phyloP scores from a whole-genome alignment of 2,888 invertebrate genomes.

The Hoplodrina blanda region DNA sequence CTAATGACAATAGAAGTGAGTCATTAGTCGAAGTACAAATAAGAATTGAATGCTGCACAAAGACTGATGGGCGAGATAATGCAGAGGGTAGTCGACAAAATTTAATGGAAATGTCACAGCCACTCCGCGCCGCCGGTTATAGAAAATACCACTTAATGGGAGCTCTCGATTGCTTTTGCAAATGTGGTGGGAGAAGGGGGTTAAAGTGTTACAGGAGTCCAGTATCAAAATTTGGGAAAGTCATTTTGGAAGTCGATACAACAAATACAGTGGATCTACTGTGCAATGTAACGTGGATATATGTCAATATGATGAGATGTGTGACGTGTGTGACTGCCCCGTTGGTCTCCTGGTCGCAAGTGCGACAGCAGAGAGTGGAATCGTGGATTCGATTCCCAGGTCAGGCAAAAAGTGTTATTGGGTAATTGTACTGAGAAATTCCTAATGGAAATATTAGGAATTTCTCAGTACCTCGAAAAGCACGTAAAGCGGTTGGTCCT shows the following conservation, averaged over 20 bases:
- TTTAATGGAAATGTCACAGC: constrained; percentile 73
- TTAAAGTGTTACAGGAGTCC: constrained; percentile 13
- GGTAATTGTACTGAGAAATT: no score
- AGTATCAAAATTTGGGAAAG: background rate
- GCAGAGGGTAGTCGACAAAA: constrained; percentile 56
- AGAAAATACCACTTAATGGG: constrained; percentile 60
- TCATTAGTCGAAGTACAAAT: constrained; percentile 60
- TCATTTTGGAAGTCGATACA: background rate
- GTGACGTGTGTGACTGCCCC: no score
- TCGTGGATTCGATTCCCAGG: no score
- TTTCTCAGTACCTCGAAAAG: no score
- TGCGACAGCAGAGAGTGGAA: no score
- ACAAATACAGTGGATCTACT: no score
- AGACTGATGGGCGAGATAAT: constrained; percentile 59
- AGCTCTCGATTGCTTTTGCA: constrained; percentile 49
- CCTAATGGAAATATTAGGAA: no score
- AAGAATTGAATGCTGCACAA: constrained; percentile 61
- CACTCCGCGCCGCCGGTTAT: constrained; percentile 63
- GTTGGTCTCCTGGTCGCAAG: no score
- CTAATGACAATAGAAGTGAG: constrained; percentile 34
- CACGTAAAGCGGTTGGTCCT: no score
- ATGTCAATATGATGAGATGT: no score
- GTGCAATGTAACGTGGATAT: no score
- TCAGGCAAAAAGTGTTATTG: no score
- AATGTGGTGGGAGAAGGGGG: constrained; percentile 29